Evolutionary conservation across 2,888 invertebrate genomes (phyloP).

Genomic region (Syrista parreyssii): DNA sequence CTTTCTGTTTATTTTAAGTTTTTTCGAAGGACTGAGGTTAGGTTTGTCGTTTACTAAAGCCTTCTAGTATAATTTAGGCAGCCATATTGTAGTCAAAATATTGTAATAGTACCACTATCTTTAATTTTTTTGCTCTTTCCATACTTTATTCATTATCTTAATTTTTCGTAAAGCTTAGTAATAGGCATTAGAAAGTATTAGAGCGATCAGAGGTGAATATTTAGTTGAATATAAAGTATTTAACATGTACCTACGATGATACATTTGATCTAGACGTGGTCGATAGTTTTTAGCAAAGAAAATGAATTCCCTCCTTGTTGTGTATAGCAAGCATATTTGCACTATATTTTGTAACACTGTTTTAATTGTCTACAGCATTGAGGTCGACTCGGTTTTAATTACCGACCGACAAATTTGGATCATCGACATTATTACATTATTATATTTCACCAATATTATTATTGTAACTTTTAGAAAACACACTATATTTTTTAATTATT

Average conservation of each 20-base stretch:
- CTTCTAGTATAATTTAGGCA: conserved; percentile 36
- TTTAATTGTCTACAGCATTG: conserved; percentile 49
- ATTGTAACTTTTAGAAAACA: conserved; percentile 59
- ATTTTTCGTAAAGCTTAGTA: neutral
- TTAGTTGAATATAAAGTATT: neutral
- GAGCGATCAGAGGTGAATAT: neutral
- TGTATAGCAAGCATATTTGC: conserved; percentile 57
- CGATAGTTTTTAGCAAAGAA: conserved; percentile 17
- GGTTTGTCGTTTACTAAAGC: conserved; percentile 28
- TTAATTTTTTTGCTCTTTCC: neutral
- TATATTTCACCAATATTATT: conserved; percentile 52
- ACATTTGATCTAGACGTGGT: conserved; percentile 20
- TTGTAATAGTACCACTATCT: neutral
- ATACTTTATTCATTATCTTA: neutral
- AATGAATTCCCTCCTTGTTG: conserved; percentile 50
- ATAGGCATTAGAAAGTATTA: neutral
- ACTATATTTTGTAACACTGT: conserved; percentile 62
- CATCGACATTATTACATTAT: conserved; percentile 49
- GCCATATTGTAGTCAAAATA: conserved; percentile 38
- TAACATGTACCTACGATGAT: conserved; percentile 30
- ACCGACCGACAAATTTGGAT: conserved; percentile 11
- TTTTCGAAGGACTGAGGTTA: neutral
- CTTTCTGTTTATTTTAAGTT: neutral
- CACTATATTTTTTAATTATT: conserved; percentile 64
- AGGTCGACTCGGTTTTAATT: conserved; percentile 27